Evolutionary conservation across 2,113 vertebrate species (phyloP).

Genomic region (Oreochromis tanganicae): DNA sequence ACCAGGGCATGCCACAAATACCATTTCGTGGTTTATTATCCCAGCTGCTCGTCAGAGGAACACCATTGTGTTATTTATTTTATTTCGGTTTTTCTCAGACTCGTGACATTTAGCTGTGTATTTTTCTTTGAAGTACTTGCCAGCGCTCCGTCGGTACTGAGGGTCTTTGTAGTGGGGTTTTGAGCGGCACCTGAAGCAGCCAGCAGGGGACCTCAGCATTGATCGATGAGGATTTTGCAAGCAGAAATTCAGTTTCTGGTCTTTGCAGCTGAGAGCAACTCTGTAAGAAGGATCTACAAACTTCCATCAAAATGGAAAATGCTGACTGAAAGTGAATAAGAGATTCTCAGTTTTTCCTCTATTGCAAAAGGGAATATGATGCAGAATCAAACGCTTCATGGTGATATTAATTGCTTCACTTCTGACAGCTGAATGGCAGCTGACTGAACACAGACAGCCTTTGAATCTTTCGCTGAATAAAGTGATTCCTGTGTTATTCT

Average conservation of each 20-base stretch:
- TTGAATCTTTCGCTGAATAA: background rate
- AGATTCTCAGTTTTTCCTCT: background rate
- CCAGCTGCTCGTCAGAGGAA: constrained; percentile 55
- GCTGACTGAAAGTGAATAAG: constrained; percentile 1
- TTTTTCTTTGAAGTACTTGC: constrained; percentile 45
- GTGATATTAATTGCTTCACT: background rate
- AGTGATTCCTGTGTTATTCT: constrained; percentile 19
- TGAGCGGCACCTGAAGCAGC: constrained; percentile 27
- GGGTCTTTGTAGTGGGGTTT: constrained; percentile 41
- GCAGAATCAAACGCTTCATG: background rate
- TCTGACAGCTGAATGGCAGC: background rate
- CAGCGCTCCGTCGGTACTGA: background rate
- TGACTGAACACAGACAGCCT: background rate
- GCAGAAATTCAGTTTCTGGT: background rate
- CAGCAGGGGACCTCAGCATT: background rate
- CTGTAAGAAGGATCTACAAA: background rate
- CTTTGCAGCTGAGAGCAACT: background rate
- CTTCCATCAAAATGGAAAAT: background rate
- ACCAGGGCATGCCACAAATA: background rate
- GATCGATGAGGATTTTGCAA: constrained; percentile 6
- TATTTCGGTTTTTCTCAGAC: constrained; percentile 24
- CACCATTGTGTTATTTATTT: constrained; percentile 42
- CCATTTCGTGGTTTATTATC: constrained; percentile 47
- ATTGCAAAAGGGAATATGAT: background rate
- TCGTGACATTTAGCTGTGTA: constrained; percentile 38